Conservation (phyloP, 2,888 invertebrate genomes). For the Neelides folsomi region DNA sequence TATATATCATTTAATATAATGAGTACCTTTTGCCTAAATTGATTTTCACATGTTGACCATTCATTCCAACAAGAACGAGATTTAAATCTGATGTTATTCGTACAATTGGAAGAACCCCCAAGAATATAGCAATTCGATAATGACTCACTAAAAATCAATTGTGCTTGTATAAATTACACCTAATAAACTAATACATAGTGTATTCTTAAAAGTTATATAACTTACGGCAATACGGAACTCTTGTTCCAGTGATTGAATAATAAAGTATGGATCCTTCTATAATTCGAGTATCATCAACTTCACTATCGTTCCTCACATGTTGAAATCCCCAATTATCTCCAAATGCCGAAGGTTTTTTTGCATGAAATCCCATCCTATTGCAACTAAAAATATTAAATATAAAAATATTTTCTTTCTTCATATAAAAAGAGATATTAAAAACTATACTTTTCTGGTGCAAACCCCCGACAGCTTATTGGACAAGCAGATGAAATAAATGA, state of each 20-base stretch:
- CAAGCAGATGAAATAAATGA: slow-evolving; percentile 37
- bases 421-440: not conserved
- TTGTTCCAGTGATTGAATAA: slow-evolving; percentile 57
- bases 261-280: slow-evolving; percentile 43
- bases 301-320: slow-evolving; percentile 4
- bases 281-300: slow-evolving; percentile 38
- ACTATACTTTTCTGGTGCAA: slow-evolving; percentile 1
- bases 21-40: slow-evolving; percentile 16
- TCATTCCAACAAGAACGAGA: slow-evolving; percentile 11
- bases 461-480: slow-evolving; percentile 10
- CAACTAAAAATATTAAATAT: not conserved
- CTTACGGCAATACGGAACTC: slow-evolving; percentile 65
- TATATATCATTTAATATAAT: not conserved
- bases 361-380: slow-evolving; percentile 29
- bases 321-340: not conserved
- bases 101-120: slow-evolving; percentile 29
- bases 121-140: too few relatives aligned
- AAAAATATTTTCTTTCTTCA: slow-evolving; percentile 2
- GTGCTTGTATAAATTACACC: too few relatives aligned
- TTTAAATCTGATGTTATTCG: slow-evolving; percentile 6
- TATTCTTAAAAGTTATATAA: slow-evolving; percentile 35
- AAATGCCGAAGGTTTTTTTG: slow-evolving; percentile 13
- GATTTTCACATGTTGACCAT: slow-evolving; percentile 4
- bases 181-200: too few relatives aligned
- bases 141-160: too few relatives aligned